Conservation (phyloP, 2,113 vertebrate genomes). For the Empidonax traillii region DNA sequence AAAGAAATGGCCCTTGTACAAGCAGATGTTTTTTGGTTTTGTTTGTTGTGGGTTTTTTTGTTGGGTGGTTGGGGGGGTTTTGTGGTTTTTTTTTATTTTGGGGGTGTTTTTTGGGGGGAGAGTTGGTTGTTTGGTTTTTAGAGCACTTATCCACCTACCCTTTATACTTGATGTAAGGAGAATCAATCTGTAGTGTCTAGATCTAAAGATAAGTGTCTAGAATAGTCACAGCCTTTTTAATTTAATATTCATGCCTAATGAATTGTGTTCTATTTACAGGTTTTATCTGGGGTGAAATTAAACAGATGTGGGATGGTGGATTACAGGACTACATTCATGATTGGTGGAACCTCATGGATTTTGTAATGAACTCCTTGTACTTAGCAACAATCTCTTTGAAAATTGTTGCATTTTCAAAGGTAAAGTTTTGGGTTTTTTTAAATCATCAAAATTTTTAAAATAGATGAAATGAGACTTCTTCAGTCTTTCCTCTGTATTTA, state of each 20-base stretch:
- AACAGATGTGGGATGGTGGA: conserved; percentile 99
- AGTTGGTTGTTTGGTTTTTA: background rate
- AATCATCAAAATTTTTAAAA: background rate
- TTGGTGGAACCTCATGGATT: conserved; percentile 99
- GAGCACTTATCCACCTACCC: background rate
- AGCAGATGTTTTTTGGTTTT: background rate
- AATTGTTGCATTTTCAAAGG: conserved; percentile 93
- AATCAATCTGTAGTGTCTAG: background rate
- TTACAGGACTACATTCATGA: conserved; percentile 96
- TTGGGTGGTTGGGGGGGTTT: background rate
- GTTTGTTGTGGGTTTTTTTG: background rate
- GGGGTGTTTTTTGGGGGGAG: background rate
- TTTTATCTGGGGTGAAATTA: conserved; percentile 98
- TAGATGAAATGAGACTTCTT: background rate
- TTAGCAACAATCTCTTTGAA: conserved; percentile 96
- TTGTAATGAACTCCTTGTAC: conserved; percentile 97
- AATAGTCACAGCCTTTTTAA: background rate
- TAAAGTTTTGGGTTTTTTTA: conserved; percentile 55
- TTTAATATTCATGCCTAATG: conserved; percentile 22
- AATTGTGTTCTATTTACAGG: conserved; percentile 76
- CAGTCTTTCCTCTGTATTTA: background rate
- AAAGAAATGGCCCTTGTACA: background rate
- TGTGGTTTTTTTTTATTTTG: background rate
- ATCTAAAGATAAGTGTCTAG: background rate
- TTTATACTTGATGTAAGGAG: background rate